Evolutionary conservation across 2,797 vertebrate species (phyloP), one percentile per base, ranked within the genome.

Genomic region (Arctocebus calabarensis): DNA sequence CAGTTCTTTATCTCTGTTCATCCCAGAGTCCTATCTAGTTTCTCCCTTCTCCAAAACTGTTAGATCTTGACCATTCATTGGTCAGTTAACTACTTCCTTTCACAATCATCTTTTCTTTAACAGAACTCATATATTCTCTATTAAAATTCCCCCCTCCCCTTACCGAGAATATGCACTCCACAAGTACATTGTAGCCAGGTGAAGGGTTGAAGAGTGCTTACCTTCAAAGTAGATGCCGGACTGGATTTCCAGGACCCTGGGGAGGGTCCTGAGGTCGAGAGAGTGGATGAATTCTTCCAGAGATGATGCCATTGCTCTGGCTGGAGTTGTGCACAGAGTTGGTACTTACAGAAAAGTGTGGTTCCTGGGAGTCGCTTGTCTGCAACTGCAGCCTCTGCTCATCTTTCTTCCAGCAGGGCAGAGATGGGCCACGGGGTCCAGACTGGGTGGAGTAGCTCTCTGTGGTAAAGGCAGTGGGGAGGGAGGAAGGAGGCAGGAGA

Each of bases 151-250:
- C 40, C 29, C 13, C 14, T 75, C 4, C 3, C 40, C 3, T 66
- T 77, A 55, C 66, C 16, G 5, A 74, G 22, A 34, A 7, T 78
- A 88, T 27, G 92, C 1, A 66, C 9, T 61, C 81, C 29, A 29
- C 70, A 94, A 91, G 10, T 10, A 40, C 37, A 73, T 55, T 95
- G 5, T 32, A 89, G 3, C 43, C 66, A 94, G 17, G 10, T 25
- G 97, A 94, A 64, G 23, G 70, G 68, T 7, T 59, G 11, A 8
- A 85, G 45, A 32, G 4, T 1, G 0, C 98, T 98, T 98, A 99
- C 99, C 99, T 99, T 99, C 98, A 84, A 97, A 98, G 90, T 99
- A 99, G 98, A 99, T 98, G 91, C 99, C 99, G 29, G 99, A 99
- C 68, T 99, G 99, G 96, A 99, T 99, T 96, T 99, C 98, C 5